phyloP scores from a whole-genome alignment of 2,113 vertebrate species.

The Cervus canadensis region DNA sequence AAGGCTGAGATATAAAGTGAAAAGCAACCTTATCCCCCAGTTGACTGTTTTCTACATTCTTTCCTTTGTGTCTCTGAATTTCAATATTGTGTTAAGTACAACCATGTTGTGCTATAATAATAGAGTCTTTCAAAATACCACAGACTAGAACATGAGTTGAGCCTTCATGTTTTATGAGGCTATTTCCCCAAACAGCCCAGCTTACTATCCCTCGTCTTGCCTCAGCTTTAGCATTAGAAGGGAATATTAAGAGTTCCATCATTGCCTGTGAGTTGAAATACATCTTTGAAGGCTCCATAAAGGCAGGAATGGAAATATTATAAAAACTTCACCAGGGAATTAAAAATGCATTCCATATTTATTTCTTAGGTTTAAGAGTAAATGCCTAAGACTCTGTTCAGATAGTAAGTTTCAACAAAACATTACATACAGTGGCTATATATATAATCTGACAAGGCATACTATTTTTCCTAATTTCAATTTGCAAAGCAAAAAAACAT shows the following conservation, averaged over 20 bases:
- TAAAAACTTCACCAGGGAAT: conserved; percentile 43
- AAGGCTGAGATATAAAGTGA: neutral
- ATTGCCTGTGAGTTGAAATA: conserved; percentile 46
- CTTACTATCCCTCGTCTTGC: conserved; percentile 41
- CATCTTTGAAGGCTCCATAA: conserved; percentile 51
- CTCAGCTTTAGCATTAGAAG: conserved; percentile 38
- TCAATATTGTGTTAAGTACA: conserved; percentile 44
- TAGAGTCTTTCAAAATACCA: conserved; percentile 47
- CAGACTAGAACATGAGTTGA: conserved; percentile 17
- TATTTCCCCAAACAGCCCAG: conserved; percentile 10
- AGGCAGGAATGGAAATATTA: conserved; percentile 39
- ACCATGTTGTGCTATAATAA: conserved; percentile 41
- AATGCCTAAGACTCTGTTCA: neutral
- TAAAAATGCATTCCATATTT: conserved; percentile 50
- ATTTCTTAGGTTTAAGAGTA: conserved; percentile 30
- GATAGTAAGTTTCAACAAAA: neutral
- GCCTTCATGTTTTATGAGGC: neutral
- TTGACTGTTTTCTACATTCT: neutral
- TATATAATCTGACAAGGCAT: neutral
- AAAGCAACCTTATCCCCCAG: conserved; percentile 24
- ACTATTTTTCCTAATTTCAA: neutral
- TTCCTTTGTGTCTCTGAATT: conserved; percentile 56
- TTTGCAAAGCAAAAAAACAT: neutral
- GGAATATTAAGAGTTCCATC: conserved; percentile 60
- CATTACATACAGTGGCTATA: neutral